Percentiles rank a stretch among this genome's conserved stretches.
Evolutionary conservation across 2,113 vertebrate genomes (phyloP).

Genomic region (Esox niger): DNA sequence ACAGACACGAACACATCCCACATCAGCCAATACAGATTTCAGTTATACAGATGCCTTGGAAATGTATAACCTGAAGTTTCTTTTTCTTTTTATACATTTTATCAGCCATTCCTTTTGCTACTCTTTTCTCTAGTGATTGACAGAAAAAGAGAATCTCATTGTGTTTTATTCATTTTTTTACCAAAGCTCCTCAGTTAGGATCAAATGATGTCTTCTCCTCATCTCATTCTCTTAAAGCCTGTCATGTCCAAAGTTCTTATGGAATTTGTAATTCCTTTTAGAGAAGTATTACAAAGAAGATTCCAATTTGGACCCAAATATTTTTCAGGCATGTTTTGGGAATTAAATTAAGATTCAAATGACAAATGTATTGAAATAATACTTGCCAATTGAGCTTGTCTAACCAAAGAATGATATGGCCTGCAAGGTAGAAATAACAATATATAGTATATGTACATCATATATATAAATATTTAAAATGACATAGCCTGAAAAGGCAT

Average conservation of each 20-base stretch:
- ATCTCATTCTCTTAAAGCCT: conserved; percentile 28
- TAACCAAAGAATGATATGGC: no score
- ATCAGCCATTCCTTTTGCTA: conserved; percentile 73
- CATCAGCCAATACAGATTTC: conserved; percentile 32
- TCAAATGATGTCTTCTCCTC: conserved; percentile 41
- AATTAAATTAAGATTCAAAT: no score
- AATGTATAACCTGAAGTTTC: conserved; percentile 64
- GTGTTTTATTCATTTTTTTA: conserved; percentile 46
- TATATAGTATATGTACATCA: no score
- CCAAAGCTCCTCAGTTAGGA: conserved; percentile 37
- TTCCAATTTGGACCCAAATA: no score
- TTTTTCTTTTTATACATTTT: conserved; percentile 48
- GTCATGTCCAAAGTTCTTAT: conserved; percentile 16
- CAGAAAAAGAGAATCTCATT: conserved; percentile 49
- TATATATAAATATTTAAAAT: no score
- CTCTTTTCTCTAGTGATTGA: conserved; percentile 45
- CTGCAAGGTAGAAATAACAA: no score
- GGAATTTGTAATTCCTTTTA: conserved; percentile 6
- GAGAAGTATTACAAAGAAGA: conserved; percentile 6
- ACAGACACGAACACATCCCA: background rate
- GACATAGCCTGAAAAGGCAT: no score
- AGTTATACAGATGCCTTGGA: conserved; percentile 53
- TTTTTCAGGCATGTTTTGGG: no score
- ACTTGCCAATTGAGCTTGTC: no score
- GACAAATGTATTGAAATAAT: no score